A percentile compares a stretch with the other conserved stretches of the same genome.
Conservation (phyloP, 2,113 vertebrate species). For the Aspiorhynchus laticeps region DNA sequence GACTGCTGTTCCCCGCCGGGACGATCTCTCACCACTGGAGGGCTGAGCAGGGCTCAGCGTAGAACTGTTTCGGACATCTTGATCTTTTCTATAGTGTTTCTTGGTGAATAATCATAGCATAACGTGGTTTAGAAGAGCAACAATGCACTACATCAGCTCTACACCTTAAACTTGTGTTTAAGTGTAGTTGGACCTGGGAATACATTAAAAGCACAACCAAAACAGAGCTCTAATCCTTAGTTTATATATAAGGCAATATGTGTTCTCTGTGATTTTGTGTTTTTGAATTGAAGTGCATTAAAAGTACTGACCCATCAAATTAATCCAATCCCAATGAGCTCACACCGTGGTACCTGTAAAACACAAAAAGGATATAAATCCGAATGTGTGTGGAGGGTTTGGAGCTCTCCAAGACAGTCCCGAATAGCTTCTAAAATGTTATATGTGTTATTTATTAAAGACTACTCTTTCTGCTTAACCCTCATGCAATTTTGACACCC, state of each 20-base stretch:
- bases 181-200: not conserved
- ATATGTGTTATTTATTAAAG: constrained; percentile 22
- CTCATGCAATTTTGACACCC: not conserved
- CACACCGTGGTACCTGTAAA: not conserved
- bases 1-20: not conserved
- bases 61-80: not conserved
- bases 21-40: not conserved
- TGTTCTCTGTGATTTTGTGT: not conserved
- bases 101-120: constrained; percentile 7
- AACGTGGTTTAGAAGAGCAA: not conserved
- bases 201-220: constrained; percentile 11
- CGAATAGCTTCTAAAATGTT: not conserved
- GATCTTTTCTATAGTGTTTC: not conserved
- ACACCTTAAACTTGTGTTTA: not conserved
- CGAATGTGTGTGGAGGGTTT: not conserved
- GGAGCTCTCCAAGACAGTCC: not conserved
- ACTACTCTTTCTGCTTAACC: not conserved
- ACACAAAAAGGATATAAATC: not conserved
- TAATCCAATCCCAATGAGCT: not conserved
- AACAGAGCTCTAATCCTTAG: not conserved
- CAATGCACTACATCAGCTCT: not conserved
- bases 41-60: not conserved
- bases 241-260: not conserved
- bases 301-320: not conserved
- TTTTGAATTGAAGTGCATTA: not conserved